phyloP scores from a whole-genome alignment of 2,888 invertebrate genomes.

The Tetheella fluctuosa region DNA sequence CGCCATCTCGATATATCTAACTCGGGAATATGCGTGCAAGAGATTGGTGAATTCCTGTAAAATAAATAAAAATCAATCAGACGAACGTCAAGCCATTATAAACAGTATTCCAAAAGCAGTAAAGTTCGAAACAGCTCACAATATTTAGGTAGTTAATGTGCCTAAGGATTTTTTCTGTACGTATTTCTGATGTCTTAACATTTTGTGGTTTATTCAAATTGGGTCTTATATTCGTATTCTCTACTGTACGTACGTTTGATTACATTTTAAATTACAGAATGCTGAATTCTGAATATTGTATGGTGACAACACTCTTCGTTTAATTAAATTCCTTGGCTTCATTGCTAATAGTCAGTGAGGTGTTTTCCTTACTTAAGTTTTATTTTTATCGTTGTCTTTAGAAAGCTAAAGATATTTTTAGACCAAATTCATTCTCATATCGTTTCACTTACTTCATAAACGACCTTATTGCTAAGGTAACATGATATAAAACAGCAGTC shows the following conservation, averaged over 20 bases:
- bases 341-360: background rate
- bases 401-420: too few relatives aligned
- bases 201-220: slow-evolving; percentile 2
- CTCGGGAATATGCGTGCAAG: slow-evolving; percentile 53
- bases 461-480: background rate
- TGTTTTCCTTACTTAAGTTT: background rate
- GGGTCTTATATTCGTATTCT: background rate
- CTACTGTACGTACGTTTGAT: slow-evolving; percentile 5
- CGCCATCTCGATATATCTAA: slow-evolving; percentile 56
- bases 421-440: background rate
- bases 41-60: slow-evolving; percentile 57
- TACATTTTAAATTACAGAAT: slow-evolving; percentile 22
- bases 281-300: slow-evolving; percentile 6
- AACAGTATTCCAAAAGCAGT: too few relatives aligned
- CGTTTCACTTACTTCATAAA: background rate
- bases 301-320: background rate
- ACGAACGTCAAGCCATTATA: background rate
- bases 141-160: too few relatives aligned
- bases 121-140: too few relatives aligned
- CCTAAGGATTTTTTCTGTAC: background rate
- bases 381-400: background rate
- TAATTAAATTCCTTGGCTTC: slow-evolving; percentile 8
- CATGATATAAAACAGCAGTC: background rate
- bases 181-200: background rate
- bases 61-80: slow-evolving; percentile 16